phyloP scores from a whole-genome alignment of 2,113 vertebrate genomes.

The Chaetodon auriga region DNA sequence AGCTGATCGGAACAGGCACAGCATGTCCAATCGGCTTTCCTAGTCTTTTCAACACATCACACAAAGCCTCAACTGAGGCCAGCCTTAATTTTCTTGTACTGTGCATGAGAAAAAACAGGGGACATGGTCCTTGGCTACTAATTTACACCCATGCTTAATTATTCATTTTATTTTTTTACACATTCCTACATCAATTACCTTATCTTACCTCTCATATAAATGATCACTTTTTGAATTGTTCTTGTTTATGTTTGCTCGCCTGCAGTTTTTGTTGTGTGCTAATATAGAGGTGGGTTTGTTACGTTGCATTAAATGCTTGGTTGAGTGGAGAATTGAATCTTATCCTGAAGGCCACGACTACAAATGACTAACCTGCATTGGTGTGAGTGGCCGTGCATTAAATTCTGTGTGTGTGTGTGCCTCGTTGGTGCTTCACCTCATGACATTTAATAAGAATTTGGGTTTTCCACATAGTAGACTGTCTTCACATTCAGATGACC shows the following conservation, averaged over 20 bases:
- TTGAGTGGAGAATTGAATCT: background rate
- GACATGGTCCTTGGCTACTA: background rate
- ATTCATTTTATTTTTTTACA: conserved; percentile 29
- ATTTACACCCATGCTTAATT: background rate
- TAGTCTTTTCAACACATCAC: conserved; percentile 38
- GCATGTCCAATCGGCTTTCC: conserved; percentile 63
- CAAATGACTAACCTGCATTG: conserved; percentile 4
- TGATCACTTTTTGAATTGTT: background rate
- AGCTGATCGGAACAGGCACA: conserved; percentile 71
- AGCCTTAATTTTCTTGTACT: conserved; percentile 33
- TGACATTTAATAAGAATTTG: conserved; percentile 14
- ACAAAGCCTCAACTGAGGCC: conserved; percentile 34
- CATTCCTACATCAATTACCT: conserved; percentile 8
- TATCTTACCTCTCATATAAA: background rate
- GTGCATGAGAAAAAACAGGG: background rate
- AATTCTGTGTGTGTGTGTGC: background rate
- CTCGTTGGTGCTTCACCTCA: background rate
- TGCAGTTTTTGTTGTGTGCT: background rate
- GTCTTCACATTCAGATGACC: conserved; percentile 14
- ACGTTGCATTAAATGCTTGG: conserved; percentile 1
- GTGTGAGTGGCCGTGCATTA: background rate
- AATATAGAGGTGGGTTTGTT: background rate
- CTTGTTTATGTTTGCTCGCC: background rate
- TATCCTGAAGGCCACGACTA: background rate
- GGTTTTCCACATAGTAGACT: background rate